Conservation (phyloP, 2,797 vertebrate species). For the Oreonectes daqikongensis region DNA sequence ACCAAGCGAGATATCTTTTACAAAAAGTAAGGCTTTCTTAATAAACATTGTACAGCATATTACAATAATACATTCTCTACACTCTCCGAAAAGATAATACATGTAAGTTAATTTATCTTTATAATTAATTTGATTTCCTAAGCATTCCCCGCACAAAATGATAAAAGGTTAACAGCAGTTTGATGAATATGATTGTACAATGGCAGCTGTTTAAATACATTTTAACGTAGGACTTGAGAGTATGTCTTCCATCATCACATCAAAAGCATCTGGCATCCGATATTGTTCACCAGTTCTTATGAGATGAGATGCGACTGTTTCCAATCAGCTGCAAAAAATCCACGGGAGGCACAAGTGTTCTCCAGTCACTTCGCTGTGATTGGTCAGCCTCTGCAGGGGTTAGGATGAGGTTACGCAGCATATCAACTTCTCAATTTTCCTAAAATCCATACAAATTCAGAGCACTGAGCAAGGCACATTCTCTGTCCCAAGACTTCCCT, state of each 20-base stretch:
- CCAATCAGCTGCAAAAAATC: slow-evolving; percentile 51
- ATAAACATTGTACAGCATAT: slow-evolving; percentile 30
- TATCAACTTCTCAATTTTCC: slow-evolving; percentile 49
- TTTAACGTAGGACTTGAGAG: slow-evolving; percentile 14
- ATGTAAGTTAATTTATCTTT: slow-evolving; percentile 53
- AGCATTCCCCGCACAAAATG: slow-evolving; percentile 46
- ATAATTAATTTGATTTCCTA: slow-evolving; percentile 53
- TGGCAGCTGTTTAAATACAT: slow-evolving; percentile 52
- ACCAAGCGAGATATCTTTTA: slow-evolving; percentile 35
- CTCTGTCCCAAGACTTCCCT: slow-evolving; percentile 30
- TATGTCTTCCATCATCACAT: slow-evolving; percentile 46
- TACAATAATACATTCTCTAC: slow-evolving; percentile 20
- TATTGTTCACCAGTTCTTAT: slow-evolving; percentile 41
- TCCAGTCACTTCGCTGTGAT: slow-evolving; percentile 37
- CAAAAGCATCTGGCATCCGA: slow-evolving; percentile 48
- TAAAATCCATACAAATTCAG: slow-evolving; percentile 45
- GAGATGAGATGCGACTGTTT: slow-evolving; percentile 54
- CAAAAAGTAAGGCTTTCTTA: not conserved
- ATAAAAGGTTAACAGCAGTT: slow-evolving; percentile 31
- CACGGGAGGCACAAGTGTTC: slow-evolving; percentile 49
- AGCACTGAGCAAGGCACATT: slow-evolving; percentile 45
- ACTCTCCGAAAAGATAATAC: slow-evolving; percentile 19
- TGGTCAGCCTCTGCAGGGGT: slow-evolving; percentile 44
- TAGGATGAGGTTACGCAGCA: slow-evolving; percentile 35
- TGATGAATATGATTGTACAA: slow-evolving; percentile 52